Evolutionary conservation across 1,140 invertebrate species (phyloP).

Genomic region (Xylocopa sonorina): DNA sequence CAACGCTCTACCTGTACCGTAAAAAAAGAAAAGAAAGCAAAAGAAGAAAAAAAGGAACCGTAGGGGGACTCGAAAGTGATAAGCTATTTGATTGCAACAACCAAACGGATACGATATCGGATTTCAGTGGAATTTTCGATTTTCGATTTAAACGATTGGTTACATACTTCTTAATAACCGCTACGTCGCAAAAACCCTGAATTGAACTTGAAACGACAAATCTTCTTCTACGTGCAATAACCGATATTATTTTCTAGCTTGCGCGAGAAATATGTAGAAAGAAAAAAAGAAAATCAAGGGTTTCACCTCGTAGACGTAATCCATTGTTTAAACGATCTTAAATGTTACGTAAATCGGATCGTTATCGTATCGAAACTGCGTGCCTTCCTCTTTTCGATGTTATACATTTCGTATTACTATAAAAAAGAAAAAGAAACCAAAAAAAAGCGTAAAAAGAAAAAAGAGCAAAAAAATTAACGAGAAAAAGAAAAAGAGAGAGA

Average conservation of each 20-base stretch:
- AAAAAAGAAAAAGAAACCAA: background rate
- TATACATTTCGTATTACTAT: constrained; percentile 59
- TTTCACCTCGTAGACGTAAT: constrained; percentile 16
- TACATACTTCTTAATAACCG: no score
- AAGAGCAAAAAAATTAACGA: background rate
- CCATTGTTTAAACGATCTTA: background rate
- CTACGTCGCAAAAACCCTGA: no score
- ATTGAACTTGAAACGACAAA: no score
- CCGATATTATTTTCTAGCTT: background rate
- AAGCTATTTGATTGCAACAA: no score
- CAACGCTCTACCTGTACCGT: no score
- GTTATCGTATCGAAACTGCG: constrained; percentile 56
- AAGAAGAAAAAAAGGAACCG: no score
- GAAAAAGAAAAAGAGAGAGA: background rate
- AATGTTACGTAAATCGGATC: constrained; percentile 23
- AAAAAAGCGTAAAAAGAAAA: background rate
- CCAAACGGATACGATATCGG: no score
- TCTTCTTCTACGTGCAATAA: no score
- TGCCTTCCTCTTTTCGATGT: constrained; percentile 60
- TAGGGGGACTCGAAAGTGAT: no score
- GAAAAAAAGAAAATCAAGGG: background rate
- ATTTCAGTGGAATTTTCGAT: no score
- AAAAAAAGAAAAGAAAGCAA: no score
- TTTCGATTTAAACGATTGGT: no score
- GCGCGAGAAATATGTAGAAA: background rate